Evolutionary conservation across 2,797 vertebrate genomes (phyloP).

Genomic region (Phylloscopus collybita): DNA sequence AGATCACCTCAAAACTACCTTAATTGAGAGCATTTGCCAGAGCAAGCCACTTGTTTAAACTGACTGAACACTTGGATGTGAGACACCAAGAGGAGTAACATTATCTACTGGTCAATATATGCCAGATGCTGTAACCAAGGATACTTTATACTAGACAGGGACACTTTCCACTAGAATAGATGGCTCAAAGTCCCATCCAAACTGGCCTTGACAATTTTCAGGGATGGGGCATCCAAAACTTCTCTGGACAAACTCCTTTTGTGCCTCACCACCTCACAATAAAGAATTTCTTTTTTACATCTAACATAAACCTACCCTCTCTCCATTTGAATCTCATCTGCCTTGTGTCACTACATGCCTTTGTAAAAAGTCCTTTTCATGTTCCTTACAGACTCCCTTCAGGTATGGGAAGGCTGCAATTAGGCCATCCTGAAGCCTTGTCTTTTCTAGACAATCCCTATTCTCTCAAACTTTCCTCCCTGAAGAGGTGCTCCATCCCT

Average conservation of each 20-base stretch:
- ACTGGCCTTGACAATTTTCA: not conserved
- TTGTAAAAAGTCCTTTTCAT: not conserved
- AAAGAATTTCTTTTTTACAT: not conserved
- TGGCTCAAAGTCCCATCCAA: not conserved
- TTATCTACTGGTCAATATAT: not conserved
- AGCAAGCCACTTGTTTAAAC: not conserved
- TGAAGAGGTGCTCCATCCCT: not conserved
- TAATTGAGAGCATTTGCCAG: not conserved
- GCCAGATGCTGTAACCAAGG: not conserved
- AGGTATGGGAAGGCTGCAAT: not conserved
- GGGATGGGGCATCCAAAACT: not conserved
- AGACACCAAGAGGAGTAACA: not conserved
- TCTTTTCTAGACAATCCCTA: not conserved
- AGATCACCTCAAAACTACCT: not conserved
- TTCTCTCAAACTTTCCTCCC: not conserved
- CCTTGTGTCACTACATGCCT: not conserved
- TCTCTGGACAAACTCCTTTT: not conserved
- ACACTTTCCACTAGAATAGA: not conserved
- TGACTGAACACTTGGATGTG: not conserved
- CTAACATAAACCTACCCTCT: not conserved
- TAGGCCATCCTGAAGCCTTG: not conserved
- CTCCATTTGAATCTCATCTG: not conserved
- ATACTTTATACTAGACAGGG: not conserved
- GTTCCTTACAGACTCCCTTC: not conserved
- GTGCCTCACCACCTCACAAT: not conserved